Base-by-base conservation (phyloP, 2,797 vertebrate species). In the Tokudaia muenninki region DNA sequence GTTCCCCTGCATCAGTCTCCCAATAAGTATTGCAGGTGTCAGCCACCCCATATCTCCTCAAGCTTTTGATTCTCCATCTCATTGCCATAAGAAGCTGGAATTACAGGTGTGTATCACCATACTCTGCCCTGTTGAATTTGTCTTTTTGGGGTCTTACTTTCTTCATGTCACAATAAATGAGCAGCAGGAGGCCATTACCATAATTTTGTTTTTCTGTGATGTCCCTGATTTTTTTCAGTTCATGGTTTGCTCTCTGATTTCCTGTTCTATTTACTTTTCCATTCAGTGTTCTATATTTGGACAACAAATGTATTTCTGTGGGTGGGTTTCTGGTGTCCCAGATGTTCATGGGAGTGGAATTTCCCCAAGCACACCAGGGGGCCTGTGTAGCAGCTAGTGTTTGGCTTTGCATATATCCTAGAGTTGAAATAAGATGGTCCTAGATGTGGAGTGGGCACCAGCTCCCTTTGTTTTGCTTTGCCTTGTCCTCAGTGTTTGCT, bases 231-330 rank as follows among this genome's bases (percentile, higher is more conserved):
- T 41, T 84, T 67, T 86, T 57, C 2, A 7, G 8, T 77, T 86
- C 37, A 4, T 29, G 26, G 72, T 57, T 77, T 63, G 13, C 61
- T 63, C 79, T 90, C 44, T 12, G 13, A n/a, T 75, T 93, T 87
- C 90, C 75, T 34, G n/a, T 75, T 37, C 10, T 95, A 95, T 96
- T 97, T 74, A 88, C 77, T 96, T 96, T 97, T 96, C 93, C 95
- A 87, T 47, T 7, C 65, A 19, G 4, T 24, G 78, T 50, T 91
- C 90, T 93, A 8, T 94, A 72, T 97, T 94, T 94, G 92, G 95
- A 84, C 50, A 22, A 57, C 44, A 63, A 50, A 82, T 93, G 72
- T 65, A 19, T 90, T 83, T 95, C 93, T 92, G 63, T 83, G 87
- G 44, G 29, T 24, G 83, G n/a, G 79, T 94, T 95, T 92, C 94